These are phyloP conservation scores for Rhysida immarginata DNA, from an alignment of 1,140 invertebrate species.

Conservation along the genomic window DNA sequence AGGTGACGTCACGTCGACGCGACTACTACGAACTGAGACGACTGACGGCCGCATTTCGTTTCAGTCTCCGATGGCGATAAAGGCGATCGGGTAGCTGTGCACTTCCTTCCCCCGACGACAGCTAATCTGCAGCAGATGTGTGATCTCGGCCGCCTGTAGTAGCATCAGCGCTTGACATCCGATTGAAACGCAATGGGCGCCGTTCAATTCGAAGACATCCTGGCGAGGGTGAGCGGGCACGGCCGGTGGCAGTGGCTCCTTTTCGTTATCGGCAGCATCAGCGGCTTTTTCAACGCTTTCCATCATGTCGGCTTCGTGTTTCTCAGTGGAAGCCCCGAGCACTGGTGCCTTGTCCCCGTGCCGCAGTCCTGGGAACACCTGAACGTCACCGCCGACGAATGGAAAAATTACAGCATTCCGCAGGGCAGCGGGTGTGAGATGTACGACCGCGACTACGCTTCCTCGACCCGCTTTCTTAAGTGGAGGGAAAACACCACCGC, in stretches of 20 bases:
- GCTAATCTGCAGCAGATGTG: too few relatives aligned
- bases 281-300: slow-evolving; percentile 38
- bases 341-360: slow-evolving; percentile 36
- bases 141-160: too few relatives aligned
- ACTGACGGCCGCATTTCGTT: too few relatives aligned
- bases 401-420: not conserved
- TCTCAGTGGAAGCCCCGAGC: slow-evolving; percentile 29
- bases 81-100: too few relatives aligned
- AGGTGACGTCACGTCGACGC: too few relatives aligned
- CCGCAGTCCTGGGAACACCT: slow-evolving; percentile 17
- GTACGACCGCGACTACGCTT: slow-evolving; percentile 23
- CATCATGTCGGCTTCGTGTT: slow-evolving; percentile 40
- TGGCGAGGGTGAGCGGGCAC: slow-evolving; percentile 12
- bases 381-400: not conserved
- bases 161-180: too few relatives aligned
- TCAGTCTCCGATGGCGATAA: too few relatives aligned
- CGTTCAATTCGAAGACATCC: slow-evolving; percentile 18
- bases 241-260: slow-evolving; percentile 27
- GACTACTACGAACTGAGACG: too few relatives aligned
- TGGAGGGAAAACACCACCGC: not conserved
- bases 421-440: slow-evolving; percentile 9
- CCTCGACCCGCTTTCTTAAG: not conserved
- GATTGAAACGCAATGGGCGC: too few relatives aligned
- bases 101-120: too few relatives aligned
- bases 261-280: slow-evolving; percentile 34